Conservation (phyloP, 1,140 invertebrate genomes). For the Leptopilina clavipes region DNA sequence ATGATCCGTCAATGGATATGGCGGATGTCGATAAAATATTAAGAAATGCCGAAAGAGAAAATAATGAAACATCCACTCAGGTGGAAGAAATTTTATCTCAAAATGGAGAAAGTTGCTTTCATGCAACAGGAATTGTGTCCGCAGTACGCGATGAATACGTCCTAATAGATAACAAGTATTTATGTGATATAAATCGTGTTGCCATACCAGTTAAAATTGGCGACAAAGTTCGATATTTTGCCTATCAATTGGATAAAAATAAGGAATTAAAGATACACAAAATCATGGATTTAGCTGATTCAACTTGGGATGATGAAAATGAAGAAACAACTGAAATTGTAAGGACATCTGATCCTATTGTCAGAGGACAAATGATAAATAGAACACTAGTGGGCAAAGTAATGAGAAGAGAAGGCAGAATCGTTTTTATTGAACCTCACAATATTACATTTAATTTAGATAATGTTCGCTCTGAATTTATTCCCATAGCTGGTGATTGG, state of each 20-base stretch:
- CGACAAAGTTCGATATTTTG: constrained; percentile 62
- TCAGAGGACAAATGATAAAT: constrained; percentile 44
- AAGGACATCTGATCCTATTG: constrained; percentile 17
- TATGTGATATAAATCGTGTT: constrained; percentile 54
- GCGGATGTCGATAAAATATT: constrained; percentile 10
- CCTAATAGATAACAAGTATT: constrained; percentile 63
- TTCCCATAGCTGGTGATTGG: constrained; percentile 80
- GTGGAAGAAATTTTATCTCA: background rate
- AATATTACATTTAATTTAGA: constrained; percentile 76
- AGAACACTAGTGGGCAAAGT: constrained; percentile 71
- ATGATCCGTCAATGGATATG: background rate
- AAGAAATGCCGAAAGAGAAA: background rate
- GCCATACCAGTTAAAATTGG: constrained; percentile 55
- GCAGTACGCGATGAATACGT: constrained; percentile 49
- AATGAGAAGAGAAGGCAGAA: constrained; percentile 69
- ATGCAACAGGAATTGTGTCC: constrained; percentile 62
- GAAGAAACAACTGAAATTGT: background rate
- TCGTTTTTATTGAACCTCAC: constrained; percentile 74
- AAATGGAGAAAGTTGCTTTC: constrained; percentile 57
- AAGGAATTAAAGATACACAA: constrained; percentile 60
- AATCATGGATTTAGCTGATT: constrained; percentile 55
- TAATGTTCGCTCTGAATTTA: constrained; percentile 73
- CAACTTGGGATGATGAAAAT: constrained; percentile 49
- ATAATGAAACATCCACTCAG: background rate
- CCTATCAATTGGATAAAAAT: constrained; percentile 51